Conservation (phyloP, 37 sponge, comb jelly and placozoan genomes). For the Spongilla lacustris region DNA sequence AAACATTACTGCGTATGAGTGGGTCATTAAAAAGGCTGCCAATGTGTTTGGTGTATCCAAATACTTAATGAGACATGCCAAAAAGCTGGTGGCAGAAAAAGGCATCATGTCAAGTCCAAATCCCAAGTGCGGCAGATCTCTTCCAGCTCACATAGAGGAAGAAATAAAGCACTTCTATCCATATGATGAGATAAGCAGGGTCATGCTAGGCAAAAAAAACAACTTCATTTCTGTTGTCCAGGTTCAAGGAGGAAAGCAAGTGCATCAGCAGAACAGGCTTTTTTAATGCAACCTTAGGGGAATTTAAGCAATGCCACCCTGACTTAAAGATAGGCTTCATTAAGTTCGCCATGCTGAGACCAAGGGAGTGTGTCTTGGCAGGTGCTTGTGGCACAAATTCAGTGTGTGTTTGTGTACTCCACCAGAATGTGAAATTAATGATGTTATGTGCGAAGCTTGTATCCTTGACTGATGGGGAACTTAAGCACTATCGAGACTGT, state of each 20-base stretch:
- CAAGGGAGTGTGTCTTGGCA: constrained; percentile 31
- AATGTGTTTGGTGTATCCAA: too few species aligned
- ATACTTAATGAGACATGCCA: constrained; percentile 20
- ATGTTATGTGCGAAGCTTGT: too few species aligned
- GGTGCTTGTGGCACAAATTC: constrained; percentile 40
- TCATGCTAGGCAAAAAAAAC: constrained; percentile 40
- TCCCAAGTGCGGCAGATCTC: constrained; percentile 11
- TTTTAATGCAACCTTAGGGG: not conserved
- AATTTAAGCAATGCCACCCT: constrained; percentile 11
- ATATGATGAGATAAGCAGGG: constrained; percentile 15
- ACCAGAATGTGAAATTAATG: constrained; percentile 40
- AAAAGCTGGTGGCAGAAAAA: constrained; percentile 19
- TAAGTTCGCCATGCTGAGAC: constrained; percentile 28
- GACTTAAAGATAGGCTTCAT: constrained; percentile 19
- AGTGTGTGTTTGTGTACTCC: constrained; percentile 40
- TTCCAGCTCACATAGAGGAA: not conserved
- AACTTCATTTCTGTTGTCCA: too few species aligned
- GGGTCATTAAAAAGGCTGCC: too few species aligned
- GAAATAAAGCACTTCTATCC: constrained; percentile 5
- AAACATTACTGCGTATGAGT: too few species aligned
- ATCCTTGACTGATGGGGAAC: too few species aligned
- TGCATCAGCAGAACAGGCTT: too few species aligned
- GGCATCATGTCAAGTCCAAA: constrained; percentile 21
- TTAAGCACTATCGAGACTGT: constrained; percentile 10
- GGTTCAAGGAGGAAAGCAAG: too few species aligned